Conservation (phyloP, 2,888 invertebrate species). For the Macaria notata region DNA sequence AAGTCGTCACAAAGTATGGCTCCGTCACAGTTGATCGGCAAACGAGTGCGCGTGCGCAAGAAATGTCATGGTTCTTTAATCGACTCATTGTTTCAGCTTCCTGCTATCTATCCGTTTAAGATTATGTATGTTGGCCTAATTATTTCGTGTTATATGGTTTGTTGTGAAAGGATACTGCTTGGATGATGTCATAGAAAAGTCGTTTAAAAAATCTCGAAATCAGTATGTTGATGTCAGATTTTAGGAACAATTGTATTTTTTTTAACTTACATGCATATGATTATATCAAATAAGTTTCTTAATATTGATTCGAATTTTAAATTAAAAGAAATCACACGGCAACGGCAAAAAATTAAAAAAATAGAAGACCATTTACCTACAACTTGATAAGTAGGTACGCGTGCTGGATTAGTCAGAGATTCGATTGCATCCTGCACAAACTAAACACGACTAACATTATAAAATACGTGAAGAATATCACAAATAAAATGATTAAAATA, state of each 20-base stretch:
- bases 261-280: no score
- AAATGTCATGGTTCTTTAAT: conserved; percentile 37
- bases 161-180: not conserved
- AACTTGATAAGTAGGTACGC: no score
- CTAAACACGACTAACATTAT: conserved; percentile 20
- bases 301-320: no score
- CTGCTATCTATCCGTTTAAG: conserved; percentile 31
- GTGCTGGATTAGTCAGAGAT: not conserved
- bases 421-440: conserved; percentile 15
- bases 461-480: conserved; percentile 22
- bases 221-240: no score
- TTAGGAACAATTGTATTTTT: no score
- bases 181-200: no score
- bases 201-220: no score
- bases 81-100: conserved; percentile 47
- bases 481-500: conserved; percentile 23
- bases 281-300: no score
- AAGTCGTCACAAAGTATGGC: not conserved
- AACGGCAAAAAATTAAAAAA: no score
- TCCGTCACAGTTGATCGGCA: conserved; percentile 28
- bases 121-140: conserved; percentile 14
- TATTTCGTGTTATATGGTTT: conserved; percentile 9
- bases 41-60: conserved; percentile 41
- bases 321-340: no score
- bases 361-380: no score